Base-by-base conservation (phyloP, 2,888 invertebrate species). In the Melieria omissa region DNA sequence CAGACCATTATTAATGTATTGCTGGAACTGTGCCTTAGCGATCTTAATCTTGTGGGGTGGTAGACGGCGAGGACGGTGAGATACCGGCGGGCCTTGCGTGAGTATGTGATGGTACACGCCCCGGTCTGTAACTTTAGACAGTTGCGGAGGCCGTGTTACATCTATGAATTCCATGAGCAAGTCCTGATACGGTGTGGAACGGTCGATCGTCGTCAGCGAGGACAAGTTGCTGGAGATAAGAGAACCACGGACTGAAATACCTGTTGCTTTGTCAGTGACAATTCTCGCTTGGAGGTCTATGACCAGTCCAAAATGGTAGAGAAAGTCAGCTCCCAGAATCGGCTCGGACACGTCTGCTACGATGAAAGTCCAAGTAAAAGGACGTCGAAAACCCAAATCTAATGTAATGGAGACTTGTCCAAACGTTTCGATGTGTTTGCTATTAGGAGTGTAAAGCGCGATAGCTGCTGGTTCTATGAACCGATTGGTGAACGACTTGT, bases 311-410 rank as follows among this genome's bases (percentile, higher is more conserved):
- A 14, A 63, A 16, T 63, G 29, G 63, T 47, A n/a, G 12, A 63
- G 45, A 63, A 63, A 63, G 16, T 63, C 63, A 10, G 16, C 47
- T 29, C 71, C 70, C 4, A 72, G 64, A 42, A 72, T 74, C 3
- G 65, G 54, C 6, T 65, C 47, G 6, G 61, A 58, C 46, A 73
- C 69, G 10, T 71, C 74, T 0, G 74, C 74, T 41, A 73, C 65
- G 47, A 71, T n/a, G 9, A 73, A 72, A 3, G 64, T 65, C 73
- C 71, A 74, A 12, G 57, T 45, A 47, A 73, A 73, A 5, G 66
- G 67, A 7, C 66, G 65, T 9, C 68, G 47, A 49, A 73, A 65
- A 16, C 72, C 74, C 0, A 29, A 68, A 41, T 72, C 70, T 4
- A 70, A 57, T 14, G 46, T 60, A 0, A 67, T 16, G 14, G 61